Conservation (phyloP, 37 sponge, comb jelly and placozoan genomes). For the Haliclona indistincta region DNA sequence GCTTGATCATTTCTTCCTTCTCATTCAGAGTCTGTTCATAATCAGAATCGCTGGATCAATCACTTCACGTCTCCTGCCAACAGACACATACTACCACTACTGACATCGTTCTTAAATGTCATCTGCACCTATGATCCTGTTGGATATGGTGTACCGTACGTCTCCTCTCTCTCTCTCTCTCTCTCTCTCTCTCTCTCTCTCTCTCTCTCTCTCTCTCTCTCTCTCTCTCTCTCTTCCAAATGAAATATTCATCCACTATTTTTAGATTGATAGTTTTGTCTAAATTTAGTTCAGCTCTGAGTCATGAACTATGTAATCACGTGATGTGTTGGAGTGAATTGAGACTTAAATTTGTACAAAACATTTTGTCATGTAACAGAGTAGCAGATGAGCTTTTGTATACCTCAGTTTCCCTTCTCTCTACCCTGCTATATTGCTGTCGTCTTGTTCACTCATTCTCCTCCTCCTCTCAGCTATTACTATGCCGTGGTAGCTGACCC, state of each 20-base stretch:
- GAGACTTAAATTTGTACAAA: no score
- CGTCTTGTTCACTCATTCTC: no score
- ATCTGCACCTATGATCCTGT: slow-evolving; percentile 91
- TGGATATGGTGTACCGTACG: slow-evolving; percentile 95
- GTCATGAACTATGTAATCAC: no score
- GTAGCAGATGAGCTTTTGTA: no score
- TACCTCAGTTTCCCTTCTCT: no score
- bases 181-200: neutral
- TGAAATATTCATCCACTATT: no score
- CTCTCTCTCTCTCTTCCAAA: neutral
- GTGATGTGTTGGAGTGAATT: no score
- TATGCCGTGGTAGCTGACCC: slow-evolving; percentile 82
- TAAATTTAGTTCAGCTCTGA: no score
- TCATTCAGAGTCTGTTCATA: slow-evolving; percentile 40
- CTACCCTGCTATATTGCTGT: no score
- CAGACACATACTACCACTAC: slow-evolving; percentile 90
- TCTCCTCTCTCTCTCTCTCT: neutral
- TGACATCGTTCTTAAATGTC: slow-evolving; percentile 88
- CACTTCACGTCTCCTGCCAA: slow-evolving; percentile 88
- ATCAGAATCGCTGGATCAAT: slow-evolving; percentile 80
- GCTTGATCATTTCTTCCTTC: neutral
- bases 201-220: no score
- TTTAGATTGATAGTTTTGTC: no score
- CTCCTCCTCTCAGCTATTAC: slow-evolving; percentile 66
- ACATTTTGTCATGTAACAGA: no score